phyloP scores from a whole-genome alignment of 2,888 invertebrate species.

The Drosophila engyochracea region DNA sequence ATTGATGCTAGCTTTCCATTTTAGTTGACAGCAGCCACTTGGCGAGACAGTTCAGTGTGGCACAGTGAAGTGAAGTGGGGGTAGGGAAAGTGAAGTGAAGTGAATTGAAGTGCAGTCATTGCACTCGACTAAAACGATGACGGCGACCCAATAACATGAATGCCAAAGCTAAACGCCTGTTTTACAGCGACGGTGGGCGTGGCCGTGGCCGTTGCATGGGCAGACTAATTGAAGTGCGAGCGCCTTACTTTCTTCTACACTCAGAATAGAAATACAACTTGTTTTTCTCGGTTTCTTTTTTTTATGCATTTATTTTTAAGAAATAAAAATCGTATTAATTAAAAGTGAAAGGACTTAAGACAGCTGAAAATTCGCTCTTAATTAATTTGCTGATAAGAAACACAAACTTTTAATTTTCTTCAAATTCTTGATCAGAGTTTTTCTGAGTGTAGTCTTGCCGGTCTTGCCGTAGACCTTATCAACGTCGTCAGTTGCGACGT shows the following conservation, averaged over 20 bases:
- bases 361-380: neutral
- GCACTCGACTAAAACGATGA: constrained; percentile 41
- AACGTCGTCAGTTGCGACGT: neutral
- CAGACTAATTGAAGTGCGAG: constrained; percentile 62
- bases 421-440: neutral
- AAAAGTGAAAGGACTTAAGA: no score
- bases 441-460: neutral
- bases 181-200: constrained; percentile 21
- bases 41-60: constrained; percentile 3
- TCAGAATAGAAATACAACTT: neutral
- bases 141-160: constrained; percentile 56
- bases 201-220: constrained; percentile 16
- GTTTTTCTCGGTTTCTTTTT: neutral
- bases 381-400: neutral
- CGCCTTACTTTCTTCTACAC: constrained; percentile 15
- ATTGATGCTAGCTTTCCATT: constrained; percentile 81
- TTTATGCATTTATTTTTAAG: neutral
- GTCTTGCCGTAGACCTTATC: neutral
- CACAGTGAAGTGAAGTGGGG: neutral
- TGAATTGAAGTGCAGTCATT: constrained; percentile 59
- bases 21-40: constrained; percentile 70
- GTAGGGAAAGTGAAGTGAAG: neutral
- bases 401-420: neutral
- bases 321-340: no score
- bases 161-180: constrained; percentile 15